phyloP scores from a whole-genome alignment of 2,113 vertebrate genomes.

The Gnathonemus longibarbis region DNA sequence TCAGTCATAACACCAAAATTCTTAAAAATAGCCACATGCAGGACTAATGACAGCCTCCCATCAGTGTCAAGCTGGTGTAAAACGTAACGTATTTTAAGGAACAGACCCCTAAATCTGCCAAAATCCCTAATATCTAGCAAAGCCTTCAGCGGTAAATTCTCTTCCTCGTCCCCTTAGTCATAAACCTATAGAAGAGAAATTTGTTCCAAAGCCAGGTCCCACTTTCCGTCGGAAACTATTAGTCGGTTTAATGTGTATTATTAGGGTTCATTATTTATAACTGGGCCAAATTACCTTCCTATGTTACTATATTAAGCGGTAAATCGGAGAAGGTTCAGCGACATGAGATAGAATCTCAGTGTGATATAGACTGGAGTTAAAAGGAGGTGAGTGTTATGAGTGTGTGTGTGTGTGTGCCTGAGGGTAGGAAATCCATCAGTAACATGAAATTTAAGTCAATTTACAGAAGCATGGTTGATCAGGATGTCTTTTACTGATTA shows the following conservation, averaged over 20 bases:
- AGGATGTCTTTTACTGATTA: not conserved
- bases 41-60: not conserved
- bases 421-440: not conserved
- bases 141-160: not conserved
- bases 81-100: not conserved
- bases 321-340: not conserved
- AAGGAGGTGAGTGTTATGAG: not conserved
- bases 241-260: conserved; percentile 10
- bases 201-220: not conserved
- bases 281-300: not conserved
- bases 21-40: not conserved
- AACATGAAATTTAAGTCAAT: not conserved
- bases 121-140: not conserved
- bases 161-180: not conserved
- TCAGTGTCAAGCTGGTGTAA: not conserved
- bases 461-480: not conserved
- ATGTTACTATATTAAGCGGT: not conserved
- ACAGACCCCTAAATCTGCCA: not conserved
- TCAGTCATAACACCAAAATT: not conserved
- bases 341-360: not conserved
- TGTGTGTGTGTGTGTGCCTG: not conserved
- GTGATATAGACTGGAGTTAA: not conserved
- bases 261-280: conserved; percentile 8
- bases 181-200: not conserved
- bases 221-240: conserved; percentile 6